Evolutionary conservation across 2,888 invertebrate genomes (phyloP).

Genomic region (Sphaeridia pumilis): DNA sequence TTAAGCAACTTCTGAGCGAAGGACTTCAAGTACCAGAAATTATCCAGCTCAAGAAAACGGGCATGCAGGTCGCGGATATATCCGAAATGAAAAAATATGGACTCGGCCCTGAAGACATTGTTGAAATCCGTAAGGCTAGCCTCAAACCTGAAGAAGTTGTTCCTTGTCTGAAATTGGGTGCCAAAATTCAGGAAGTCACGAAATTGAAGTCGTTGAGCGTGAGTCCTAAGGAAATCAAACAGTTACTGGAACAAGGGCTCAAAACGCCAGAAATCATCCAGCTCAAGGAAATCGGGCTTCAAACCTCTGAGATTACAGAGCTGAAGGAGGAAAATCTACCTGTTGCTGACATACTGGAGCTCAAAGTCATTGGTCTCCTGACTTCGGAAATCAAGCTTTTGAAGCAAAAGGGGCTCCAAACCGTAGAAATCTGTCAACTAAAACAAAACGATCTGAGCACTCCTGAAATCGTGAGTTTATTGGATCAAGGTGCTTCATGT

Average conservation of each 20-base stretch:
- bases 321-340: background rate
- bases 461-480: background rate
- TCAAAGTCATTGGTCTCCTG: background rate
- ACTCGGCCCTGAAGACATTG: background rate
- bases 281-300: background rate
- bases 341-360: background rate
- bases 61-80: background rate
- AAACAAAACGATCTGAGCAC: background rate
- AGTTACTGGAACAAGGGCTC: background rate
- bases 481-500: background rate
- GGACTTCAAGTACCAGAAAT: background rate
- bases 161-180: background rate
- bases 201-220: background rate
- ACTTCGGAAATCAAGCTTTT: background rate
- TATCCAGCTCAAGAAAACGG: background rate
- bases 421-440: background rate
- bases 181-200: background rate
- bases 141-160: background rate
- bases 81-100: background rate
- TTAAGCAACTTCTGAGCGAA: background rate
- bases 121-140: background rate
- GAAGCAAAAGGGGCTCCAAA: background rate
- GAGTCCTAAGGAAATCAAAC: background rate
- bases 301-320: background rate
- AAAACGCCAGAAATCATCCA: background rate